These are phyloP conservation scores for Plutomurus gul DNA, from an alignment of 1,140 invertebrate species.

Conservation along the genomic window DNA sequence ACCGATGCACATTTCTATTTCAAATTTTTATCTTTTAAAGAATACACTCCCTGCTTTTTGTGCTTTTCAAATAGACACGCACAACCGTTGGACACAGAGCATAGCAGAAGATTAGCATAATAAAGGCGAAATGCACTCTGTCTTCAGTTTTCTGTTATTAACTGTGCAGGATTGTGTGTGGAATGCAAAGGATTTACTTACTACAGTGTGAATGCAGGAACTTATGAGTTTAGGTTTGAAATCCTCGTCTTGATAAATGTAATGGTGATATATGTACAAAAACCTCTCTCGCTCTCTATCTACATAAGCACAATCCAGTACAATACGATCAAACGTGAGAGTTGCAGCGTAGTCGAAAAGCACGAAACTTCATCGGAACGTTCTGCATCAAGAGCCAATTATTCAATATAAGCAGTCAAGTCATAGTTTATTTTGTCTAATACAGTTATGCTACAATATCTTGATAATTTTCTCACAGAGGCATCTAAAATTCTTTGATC, in stretches of 20 bases:
- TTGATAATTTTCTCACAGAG: slow-evolving; percentile 6
- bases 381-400: slow-evolving; percentile 27
- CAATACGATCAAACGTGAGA: slow-evolving; percentile 1
- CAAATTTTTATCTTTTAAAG: background rate
- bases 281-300: background rate
- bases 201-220: too few species aligned
- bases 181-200: too few species aligned
- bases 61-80: background rate
- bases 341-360: slow-evolving; percentile 1
- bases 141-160: too few species aligned
- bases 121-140: too few species aligned
- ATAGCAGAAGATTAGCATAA: too few species aligned
- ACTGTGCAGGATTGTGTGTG: too few species aligned
- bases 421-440: background rate
- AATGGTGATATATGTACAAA: background rate
- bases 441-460: slow-evolving; percentile 24
- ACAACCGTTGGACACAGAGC: background rate
- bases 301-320: background rate
- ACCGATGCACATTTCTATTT: background rate
- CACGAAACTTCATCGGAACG: slow-evolving; percentile 2
- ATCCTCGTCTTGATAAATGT: slow-evolving; percentile 6
- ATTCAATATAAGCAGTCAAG: background rate
- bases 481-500: background rate
- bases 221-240: too few species aligned
- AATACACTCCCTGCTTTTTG: background rate